phyloP scores from a whole-genome alignment of 2,888 invertebrate genomes.

The Diarsia mendica region DNA sequence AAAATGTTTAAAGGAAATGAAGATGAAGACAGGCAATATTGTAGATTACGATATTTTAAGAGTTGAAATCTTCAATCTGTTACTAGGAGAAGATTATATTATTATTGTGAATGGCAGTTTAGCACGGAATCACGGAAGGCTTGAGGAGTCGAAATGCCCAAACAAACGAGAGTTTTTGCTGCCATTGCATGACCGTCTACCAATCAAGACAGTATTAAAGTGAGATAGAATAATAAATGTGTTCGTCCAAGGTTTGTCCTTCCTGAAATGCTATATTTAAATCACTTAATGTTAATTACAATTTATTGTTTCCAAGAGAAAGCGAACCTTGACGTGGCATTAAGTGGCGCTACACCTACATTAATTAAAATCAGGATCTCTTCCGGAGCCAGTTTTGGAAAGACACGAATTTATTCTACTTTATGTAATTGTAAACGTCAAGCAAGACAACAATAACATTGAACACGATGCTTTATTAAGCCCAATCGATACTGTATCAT shows the following conservation, averaged over 20 bases:
- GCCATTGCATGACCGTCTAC: neutral
- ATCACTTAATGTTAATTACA: neutral
- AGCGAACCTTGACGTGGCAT: neutral
- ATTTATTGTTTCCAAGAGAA: conserved; percentile 3
- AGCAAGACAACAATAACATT: neutral
- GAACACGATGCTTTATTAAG: neutral
- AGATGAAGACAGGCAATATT: conserved; percentile 7
- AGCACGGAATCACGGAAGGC: neutral
- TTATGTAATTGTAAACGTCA: neutral
- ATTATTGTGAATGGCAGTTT: neutral
- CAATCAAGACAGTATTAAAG: neutral
- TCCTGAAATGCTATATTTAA: neutral
- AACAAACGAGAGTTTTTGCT: neutral
- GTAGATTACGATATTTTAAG: conserved; percentile 27
- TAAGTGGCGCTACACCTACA: neutral
- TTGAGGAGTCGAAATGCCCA: conserved; percentile 1
- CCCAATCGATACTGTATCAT: neutral
- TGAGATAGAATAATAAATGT: neutral
- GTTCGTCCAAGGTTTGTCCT: neutral
- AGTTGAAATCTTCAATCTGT: conserved; percentile 29
- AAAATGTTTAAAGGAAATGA: conserved; percentile 31
- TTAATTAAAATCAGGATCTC: neutral
- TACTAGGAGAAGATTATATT: conserved; percentile 27
- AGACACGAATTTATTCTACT: neutral
- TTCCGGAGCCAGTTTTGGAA: neutral